Conservation (phyloP, 2,113 vertebrate species). For the Paedocypris sp. region DNA sequence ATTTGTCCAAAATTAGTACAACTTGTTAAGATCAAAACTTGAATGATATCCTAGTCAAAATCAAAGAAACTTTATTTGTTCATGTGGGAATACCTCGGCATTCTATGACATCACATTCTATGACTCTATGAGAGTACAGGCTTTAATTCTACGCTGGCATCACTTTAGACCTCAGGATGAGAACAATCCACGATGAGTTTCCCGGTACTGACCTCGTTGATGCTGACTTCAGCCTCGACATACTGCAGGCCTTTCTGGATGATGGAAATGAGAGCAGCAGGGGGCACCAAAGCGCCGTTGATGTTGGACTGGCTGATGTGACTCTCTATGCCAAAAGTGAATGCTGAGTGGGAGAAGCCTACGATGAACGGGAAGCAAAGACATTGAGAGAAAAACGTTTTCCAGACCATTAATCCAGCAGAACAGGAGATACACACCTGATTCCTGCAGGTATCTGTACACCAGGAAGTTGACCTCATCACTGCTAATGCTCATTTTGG, state of each 20-base stretch:
- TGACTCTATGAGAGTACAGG: too few relatives aligned
- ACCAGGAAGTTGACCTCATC: constrained; percentile 99
- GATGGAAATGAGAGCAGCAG: constrained; percentile 97
- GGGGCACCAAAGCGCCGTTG: constrained; percentile 95
- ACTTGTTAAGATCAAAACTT: too few relatives aligned
- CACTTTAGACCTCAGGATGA: too few relatives aligned
- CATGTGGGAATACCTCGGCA: too few relatives aligned
- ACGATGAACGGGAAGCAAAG: not conserved
- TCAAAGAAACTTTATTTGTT: too few relatives aligned
- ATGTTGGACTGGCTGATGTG: constrained; percentile 99
- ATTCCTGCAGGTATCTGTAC: constrained; percentile 99
- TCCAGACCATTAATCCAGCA: not conserved
- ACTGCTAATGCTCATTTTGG: constrained; percentile 99
- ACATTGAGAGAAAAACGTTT: not conserved
- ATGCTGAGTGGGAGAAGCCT: constrained; percentile 99
- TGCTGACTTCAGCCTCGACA: constrained; percentile 99
- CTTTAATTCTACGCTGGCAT: too few relatives aligned
- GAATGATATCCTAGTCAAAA: too few relatives aligned
- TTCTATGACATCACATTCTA: too few relatives aligned
- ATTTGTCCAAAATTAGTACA: too few relatives aligned
- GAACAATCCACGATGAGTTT: too few relatives aligned
- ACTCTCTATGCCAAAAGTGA: constrained; percentile 99
- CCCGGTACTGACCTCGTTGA: constrained; percentile 83
- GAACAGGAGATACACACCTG: constrained; percentile 58
- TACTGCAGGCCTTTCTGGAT: constrained; percentile 99